Base-by-base conservation (phyloP, 1,140 invertebrate species). In the Apis florea region DNA sequence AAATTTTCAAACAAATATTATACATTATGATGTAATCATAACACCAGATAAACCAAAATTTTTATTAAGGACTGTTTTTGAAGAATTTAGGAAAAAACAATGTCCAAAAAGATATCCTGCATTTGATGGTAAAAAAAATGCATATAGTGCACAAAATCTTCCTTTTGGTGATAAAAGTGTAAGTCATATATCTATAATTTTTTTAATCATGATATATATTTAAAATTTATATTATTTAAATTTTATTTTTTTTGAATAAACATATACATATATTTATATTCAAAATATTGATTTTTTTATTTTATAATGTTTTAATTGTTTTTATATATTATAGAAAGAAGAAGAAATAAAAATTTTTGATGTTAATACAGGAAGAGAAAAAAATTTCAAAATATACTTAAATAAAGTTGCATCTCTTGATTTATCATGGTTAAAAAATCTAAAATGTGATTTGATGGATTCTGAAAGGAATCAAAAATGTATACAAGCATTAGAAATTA, bases 401-500 rank as follows among this genome's bases (percentile, higher is more conserved):
- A 95, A 95, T 70, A 94, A 93, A 89, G 94, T 94, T 1, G 93
- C 93, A 24, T 87, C 92, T 12, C 93, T 96, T 21, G 93, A 94
- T 84, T 89, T 96, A 13, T 94, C 93, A 47, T 94, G 94, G 76
- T 68, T 96, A 83, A 89, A 94, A 66, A 89, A 91, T 93, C 85
- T 96, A 90, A 80, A 84, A 94, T 77, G 84, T 47, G 88, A 92
- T 88, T 94, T 94, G 13, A 74, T 91, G 4, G 85, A 87, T 91
- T 82, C 87, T 93, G 83, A 83, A 73, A 88, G 10, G 51, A 96
- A 97, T 9, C 95, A 95, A 89, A 95, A 96, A 58, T 94, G 95
- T 2, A 91, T 97, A 17, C 96, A 97, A 92, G 97, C 96, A 69
- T 90, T 99, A 3, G 98, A 99, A 91, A 95, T 99, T 2, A 96